Evolutionary conservation across 2,797 vertebrate genomes (phyloP).

Genomic region (Pyrocephalus nanus): DNA sequence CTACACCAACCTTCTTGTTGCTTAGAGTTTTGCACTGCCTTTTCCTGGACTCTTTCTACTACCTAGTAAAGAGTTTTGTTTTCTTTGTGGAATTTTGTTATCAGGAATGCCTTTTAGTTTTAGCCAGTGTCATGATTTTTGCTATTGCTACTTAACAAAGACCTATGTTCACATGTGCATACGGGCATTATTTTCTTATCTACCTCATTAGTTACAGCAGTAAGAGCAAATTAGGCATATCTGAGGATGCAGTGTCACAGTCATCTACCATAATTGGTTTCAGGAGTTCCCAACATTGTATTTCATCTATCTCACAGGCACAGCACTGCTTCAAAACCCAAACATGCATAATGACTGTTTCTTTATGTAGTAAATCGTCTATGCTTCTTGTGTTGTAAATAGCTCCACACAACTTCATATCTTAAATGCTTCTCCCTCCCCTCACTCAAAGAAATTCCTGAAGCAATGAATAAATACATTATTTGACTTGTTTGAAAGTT

Average conservation of each 20-base stretch:
- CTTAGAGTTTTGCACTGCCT: neutral
- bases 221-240: conserved; percentile 70
- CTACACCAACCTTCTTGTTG: neutral
- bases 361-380: conserved; percentile 62
- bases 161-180: neutral
- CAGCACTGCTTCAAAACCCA: conserved; percentile 46
- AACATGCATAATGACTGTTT: conserved; percentile 49
- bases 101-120: neutral
- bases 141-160: neutral
- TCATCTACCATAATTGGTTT: conserved; percentile 68
- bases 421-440: neutral
- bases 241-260: conserved; percentile 64
- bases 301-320: conserved; percentile 38
- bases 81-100: neutral
- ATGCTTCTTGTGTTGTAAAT: conserved; percentile 50
- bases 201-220: conserved; percentile 57
- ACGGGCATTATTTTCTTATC: conserved; percentile 14
- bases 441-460: conserved; percentile 3
- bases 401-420: conserved; percentile 1
- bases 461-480: conserved; percentile 28
- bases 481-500: neutral
- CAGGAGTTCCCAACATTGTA: conserved; percentile 40
- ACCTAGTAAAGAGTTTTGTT: neutral
- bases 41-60: neutral
- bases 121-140: neutral